These are phyloP conservation scores for Pheosia tremula DNA, from an alignment of 2,888 invertebrate species.

Conservation along the genomic window DNA sequence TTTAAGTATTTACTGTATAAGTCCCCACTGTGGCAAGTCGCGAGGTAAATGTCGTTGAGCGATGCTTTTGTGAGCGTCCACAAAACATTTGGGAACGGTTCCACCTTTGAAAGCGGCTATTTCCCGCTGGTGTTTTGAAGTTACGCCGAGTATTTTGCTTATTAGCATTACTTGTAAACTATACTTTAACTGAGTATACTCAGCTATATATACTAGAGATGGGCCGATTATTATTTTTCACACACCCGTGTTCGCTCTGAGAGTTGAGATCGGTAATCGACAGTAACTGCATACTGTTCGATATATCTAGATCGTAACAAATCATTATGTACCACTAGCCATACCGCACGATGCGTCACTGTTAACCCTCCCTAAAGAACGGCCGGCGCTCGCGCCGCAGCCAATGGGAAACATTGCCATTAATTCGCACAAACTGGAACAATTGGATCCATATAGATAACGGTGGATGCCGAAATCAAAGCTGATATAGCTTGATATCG, in stretches of 20 bases:
- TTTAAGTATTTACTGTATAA: not conserved
- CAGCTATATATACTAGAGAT: not conserved
- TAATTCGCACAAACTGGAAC: not conserved
- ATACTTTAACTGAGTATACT: not conserved
- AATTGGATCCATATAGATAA: not conserved
- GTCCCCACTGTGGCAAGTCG: not conserved
- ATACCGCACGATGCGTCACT: conserved; percentile 2
- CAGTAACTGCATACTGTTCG: no score
- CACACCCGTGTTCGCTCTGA: no score
- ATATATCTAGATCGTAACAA: not conserved
- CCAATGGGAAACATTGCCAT: conserved; percentile 3
- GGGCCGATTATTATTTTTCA: no score
- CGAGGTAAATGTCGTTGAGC: not conserved
- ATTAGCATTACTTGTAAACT: not conserved
- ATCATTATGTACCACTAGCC: not conserved
- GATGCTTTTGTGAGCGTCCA: not conserved
- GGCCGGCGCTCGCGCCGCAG: not conserved
- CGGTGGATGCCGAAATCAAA: not conserved
- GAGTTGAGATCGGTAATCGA: no score
- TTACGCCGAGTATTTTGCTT: not conserved
- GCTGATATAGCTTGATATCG: not conserved
- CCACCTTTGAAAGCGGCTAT: not conserved
- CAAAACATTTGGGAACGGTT: not conserved
- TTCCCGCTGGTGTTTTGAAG: not conserved
- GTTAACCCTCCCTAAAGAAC: conserved; percentile 5